Conservation (phyloP, 2,113 vertebrate species). For the Cottus gobio region DNA sequence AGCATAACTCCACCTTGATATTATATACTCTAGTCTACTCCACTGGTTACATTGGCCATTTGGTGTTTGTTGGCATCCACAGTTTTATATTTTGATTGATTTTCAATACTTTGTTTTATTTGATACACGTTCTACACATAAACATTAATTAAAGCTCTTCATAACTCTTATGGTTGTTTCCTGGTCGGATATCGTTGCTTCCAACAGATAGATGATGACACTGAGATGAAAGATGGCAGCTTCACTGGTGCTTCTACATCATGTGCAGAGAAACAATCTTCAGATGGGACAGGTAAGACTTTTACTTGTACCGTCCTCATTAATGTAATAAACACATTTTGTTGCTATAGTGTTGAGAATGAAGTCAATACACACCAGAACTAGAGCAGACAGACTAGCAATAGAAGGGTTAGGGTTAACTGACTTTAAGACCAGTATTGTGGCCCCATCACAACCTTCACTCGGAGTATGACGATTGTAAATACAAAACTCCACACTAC, state of each 20-base stretch:
- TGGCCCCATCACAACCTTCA: no score
- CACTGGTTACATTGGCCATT: not conserved
- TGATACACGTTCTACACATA: not conserved
- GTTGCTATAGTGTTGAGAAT: not conserved
- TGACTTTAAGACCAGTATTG: not conserved
- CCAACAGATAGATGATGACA: conserved; percentile 41
- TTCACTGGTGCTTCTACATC: conserved; percentile 40
- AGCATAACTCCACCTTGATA: not conserved
- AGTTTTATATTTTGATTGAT: not conserved
- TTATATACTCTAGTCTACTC: not conserved
- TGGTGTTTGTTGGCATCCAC: not conserved
- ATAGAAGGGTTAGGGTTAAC: not conserved
- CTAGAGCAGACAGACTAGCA: not conserved
- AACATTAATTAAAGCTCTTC: no score
- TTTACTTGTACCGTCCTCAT: not conserved
- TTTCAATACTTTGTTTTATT: not conserved
- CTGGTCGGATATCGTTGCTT: not conserved
- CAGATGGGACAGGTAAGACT: conserved; percentile 49
- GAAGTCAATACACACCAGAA: not conserved
- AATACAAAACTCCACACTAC: not conserved
- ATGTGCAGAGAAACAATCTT: not conserved
- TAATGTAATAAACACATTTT: not conserved
- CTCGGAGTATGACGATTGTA: not conserved
- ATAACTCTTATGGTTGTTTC: not conserved
- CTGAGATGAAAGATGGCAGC: conserved; percentile 58